Evolutionary conservation across 2,797 vertebrate genomes (phyloP).

Genomic region (Brotula barbata): DNA sequence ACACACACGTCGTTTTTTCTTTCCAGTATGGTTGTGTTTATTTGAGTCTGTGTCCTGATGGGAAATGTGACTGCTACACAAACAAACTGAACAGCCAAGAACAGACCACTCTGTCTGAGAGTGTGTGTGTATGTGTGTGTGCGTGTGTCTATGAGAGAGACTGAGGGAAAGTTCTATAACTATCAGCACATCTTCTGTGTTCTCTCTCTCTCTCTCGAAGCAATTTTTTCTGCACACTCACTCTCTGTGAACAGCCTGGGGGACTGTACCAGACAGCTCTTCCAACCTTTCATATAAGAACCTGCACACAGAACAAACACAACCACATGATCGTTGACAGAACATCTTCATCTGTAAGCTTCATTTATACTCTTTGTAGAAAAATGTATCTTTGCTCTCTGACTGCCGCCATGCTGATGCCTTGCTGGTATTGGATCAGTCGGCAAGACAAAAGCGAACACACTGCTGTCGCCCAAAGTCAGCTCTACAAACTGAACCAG

Average conservation of each 20-base stretch:
- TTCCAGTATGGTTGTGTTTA: conserved; percentile 79
- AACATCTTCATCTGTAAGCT: background rate
- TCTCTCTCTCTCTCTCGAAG: too few relatives aligned
- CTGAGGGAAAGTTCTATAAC: conserved; percentile 14
- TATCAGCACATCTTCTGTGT: conserved; percentile 18
- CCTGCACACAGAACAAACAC: background rate
- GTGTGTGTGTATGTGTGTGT: conserved; percentile 19
- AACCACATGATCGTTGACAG: background rate
- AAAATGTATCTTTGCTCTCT: conserved; percentile 21
- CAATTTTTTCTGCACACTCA: too few relatives aligned
- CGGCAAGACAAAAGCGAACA: background rate
- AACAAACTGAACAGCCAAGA: conserved; percentile 74
- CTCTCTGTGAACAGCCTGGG: too few relatives aligned
- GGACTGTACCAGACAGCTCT: conserved; percentile 19
- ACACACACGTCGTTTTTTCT: conserved; percentile 43
- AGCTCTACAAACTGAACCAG: background rate
- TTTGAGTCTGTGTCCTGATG: conserved; percentile 82
- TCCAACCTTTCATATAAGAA: too few relatives aligned
- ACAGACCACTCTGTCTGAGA: conserved; percentile 51
- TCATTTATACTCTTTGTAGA: conserved; percentile 19
- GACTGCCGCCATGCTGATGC: conserved; percentile 4
- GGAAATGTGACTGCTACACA: conserved; percentile 82
- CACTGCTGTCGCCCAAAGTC: background rate
- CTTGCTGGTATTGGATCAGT: conserved; percentile 9
- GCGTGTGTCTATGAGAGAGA: conserved; percentile 18